These are phyloP conservation scores for Arrhamphus sclerolepis DNA, from an alignment of 2,797 vertebrate genomes.

Conservation along the genomic window DNA sequence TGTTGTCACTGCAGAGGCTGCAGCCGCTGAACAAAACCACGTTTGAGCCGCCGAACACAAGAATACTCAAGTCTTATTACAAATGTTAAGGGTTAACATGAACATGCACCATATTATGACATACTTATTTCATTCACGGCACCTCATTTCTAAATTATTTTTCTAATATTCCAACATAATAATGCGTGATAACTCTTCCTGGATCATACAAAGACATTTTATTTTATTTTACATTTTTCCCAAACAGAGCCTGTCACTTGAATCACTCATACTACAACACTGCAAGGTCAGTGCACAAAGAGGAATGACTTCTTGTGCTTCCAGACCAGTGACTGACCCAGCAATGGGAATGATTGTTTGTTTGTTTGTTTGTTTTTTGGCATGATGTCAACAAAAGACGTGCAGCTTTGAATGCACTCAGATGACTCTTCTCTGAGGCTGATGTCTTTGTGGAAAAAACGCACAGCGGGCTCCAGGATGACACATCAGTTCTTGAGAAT, in stretches of 20 bases:
- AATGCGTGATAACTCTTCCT: no score
- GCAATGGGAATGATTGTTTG: slow-evolving; percentile 1
- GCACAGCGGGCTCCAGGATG: slow-evolving; percentile 37
- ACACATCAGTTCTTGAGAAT: slow-evolving; percentile 50
- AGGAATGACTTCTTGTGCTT: slow-evolving; percentile 23
- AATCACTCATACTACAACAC: slow-evolving; percentile 15
- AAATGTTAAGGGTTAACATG: no score
- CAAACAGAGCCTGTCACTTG: background rate
- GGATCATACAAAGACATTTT: no score
- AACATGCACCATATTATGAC: no score
- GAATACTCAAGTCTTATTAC: no score
- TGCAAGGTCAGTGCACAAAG: slow-evolving; percentile 32
- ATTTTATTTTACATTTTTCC: background rate
- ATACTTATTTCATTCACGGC: no score
- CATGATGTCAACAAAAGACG: slow-evolving; percentile 25
- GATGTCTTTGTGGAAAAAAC: slow-evolving; percentile 52
- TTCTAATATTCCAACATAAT: no score
- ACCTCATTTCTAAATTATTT: no score
- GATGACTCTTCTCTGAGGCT: slow-evolving; percentile 45
- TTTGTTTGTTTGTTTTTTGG: slow-evolving; percentile 20
- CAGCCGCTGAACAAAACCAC: no score
- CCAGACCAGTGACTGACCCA: slow-evolving; percentile 31
- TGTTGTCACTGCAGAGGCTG: slow-evolving; percentile 8
- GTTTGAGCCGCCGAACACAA: no score
- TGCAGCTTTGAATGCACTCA: slow-evolving; percentile 17